Conservation (phyloP, 1,140 invertebrate species). For the Calephelis nemesis region DNA sequence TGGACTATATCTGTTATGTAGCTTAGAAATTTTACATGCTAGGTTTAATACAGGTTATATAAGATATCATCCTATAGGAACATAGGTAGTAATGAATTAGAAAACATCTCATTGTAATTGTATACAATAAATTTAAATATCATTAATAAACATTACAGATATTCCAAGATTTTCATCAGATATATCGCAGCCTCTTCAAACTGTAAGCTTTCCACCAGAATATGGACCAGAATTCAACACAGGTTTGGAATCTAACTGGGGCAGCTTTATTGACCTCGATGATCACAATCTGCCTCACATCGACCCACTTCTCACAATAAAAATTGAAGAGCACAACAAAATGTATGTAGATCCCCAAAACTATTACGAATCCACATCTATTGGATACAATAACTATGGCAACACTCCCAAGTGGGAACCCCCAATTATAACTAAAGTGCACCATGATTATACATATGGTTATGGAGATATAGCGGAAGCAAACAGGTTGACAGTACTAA, state of each 20-base stretch:
- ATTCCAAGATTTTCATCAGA: neutral
- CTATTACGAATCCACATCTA: slow-evolving; percentile 2
- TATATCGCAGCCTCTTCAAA: slow-evolving; percentile 13
- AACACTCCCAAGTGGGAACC: slow-evolving; percentile 43
- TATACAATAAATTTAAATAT: no score
- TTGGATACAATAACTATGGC: slow-evolving; percentile 21
- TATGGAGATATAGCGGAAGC: slow-evolving; percentile 38
- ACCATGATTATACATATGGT: slow-evolving; percentile 34
- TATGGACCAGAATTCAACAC: slow-evolving; percentile 62
- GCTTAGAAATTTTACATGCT: no score
- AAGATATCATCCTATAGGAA: no score
- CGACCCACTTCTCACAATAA: slow-evolving; percentile 56
- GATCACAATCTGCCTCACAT: slow-evolving; percentile 60
- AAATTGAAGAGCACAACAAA: slow-evolving; percentile 24
- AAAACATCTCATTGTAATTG: no score
- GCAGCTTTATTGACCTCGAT: slow-evolving; percentile 44
- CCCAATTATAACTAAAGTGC: slow-evolving; percentile 40
- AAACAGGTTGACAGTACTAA: slow-evolving; percentile 41
- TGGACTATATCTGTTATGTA: no score
- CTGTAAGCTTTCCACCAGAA: slow-evolving; percentile 40
- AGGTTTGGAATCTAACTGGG: slow-evolving; percentile 25
- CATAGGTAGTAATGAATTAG: no score
- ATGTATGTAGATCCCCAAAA: slow-evolving; percentile 6
- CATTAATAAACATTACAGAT: neutral
- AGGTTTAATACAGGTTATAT: no score